Evolutionary conservation across 2,888 invertebrate genomes (phyloP), one percentile per base, ranked within the genome.

Genomic region (Gerosis bhagava): DNA sequence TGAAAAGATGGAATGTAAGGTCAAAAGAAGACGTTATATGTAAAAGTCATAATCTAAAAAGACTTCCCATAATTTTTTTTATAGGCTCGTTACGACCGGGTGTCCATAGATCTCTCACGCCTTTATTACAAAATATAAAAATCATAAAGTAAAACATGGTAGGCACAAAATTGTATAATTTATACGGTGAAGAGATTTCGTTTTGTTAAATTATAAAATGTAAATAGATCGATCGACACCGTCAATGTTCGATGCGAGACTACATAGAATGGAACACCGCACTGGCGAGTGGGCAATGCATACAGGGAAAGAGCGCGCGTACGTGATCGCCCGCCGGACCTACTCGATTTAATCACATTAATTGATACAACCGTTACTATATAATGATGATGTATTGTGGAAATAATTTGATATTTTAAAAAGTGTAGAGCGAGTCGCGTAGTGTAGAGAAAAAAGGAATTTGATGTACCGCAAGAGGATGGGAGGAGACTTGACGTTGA

Each of bases 351-450:
- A 78, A 83, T 79, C 75, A 80, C 67, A 76, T 79, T 83, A 83
- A 84, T 83, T 83, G 81, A 79, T 73, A 77, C 65, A 73, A 84
- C 86, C 86, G 87, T 86, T 87, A 86, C 63, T 59, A 68, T 65
- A 70, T 80, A 83, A 83, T 80, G 80, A 82, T 72, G 68, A 73
- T 70, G 78, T 73, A 86, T 83, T 86, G 81, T 83, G 67, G 62
- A 70, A 76, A 78, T 84, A 83, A 86, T 83, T 86, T 73, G 81
- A 77, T 78, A 82, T 75, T 83, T 80, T 76, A 70, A 75, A 81
- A n/a, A n/a, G 69, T 64, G 60, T 70, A 65, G 69, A 68, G 68
- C 69, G 69, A 63, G 60, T 70, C 64, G 69, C n/a, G n/a, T n/a
- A 67, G 67, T 69, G 64, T 59, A n/a, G n/a, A 59, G 58, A 73